These are phyloP conservation scores for Mercenaria mercenaria DNA, from an alignment of 1,140 invertebrate genomes.

Conservation along the genomic window DNA sequence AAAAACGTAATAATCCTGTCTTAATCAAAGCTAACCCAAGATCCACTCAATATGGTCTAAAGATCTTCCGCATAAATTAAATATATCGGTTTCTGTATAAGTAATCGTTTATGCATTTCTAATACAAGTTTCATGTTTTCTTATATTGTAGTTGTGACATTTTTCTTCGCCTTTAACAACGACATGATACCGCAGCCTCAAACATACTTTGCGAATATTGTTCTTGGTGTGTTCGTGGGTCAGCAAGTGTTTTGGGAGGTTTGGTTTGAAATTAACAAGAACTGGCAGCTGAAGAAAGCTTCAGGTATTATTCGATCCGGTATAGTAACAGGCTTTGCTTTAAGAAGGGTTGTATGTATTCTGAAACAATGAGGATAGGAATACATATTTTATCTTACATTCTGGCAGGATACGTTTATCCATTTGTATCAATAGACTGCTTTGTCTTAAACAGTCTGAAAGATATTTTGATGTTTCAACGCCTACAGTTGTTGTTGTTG, in stretches of 20 bases:
- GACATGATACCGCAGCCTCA: conserved; percentile 56
- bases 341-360: too few species aligned
- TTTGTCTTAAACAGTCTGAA: neutral
- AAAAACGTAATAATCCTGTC: too few species aligned
- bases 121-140: neutral
- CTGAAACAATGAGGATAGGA: too few species aligned
- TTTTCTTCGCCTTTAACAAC: conserved; percentile 59
- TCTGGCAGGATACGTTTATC: neutral
- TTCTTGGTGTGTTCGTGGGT: conserved; percentile 42
- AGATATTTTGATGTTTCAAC: neutral
- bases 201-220: conserved; percentile 46
- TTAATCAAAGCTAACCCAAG: too few species aligned
- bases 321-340: too few species aligned
- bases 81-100: neutral
- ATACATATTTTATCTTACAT: too few species aligned
- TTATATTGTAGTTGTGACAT: conserved; percentile 18
- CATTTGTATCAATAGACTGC: neutral
- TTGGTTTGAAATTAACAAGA: conserved; percentile 54
- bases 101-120: neutral
- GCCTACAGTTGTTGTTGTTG: neutral
- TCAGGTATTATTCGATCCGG: neutral
- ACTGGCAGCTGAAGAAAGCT: neutral
- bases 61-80: too few species aligned
- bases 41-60: too few species aligned
- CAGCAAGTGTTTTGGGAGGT: conserved; percentile 64